A percentile compares a stretch with the other conserved stretches of the same genome.
These are phyloP conservation scores for Spinus olivaceus DNA, from an alignment of 2,797 vertebrate species.

Conservation along the genomic window DNA sequence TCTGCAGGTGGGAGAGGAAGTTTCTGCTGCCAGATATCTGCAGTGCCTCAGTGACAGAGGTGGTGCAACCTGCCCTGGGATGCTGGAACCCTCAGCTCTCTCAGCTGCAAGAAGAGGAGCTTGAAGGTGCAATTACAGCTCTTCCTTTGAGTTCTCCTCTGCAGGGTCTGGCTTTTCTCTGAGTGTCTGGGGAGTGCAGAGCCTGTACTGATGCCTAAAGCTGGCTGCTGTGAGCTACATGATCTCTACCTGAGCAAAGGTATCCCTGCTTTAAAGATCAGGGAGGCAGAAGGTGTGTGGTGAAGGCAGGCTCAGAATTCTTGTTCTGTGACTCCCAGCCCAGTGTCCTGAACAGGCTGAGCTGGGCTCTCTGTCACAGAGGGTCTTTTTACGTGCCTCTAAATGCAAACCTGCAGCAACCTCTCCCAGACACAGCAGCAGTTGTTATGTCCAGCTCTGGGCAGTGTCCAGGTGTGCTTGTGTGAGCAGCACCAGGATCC, in stretches of 20 bases:
- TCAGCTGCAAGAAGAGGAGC: not conserved
- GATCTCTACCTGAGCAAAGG: not conserved
- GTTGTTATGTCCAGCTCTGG: too few relatives aligned
- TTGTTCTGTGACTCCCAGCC: not conserved
- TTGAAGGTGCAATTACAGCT: not conserved
- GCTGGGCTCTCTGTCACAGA: not conserved
- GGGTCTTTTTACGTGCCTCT: not conserved
- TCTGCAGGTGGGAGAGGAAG: not conserved
- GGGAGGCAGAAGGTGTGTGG: not conserved
- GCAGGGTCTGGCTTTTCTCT: not conserved
- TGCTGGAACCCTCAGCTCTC: not conserved
- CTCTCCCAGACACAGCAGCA: accelerated
- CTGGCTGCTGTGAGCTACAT: accelerated
- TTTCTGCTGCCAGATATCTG: accelerated
- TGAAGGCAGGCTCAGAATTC: not conserved
- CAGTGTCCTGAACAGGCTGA: accelerated
- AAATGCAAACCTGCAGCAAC: accelerated
- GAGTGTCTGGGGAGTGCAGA: not conserved
- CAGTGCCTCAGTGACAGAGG: not conserved
- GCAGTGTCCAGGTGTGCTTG: not conserved
- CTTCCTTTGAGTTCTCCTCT: not conserved
- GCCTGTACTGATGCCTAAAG: not conserved
- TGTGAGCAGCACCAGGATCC: not conserved
- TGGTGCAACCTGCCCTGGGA: not conserved
- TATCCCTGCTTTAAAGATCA: not conserved